Evolutionary conservation across 2,113 vertebrate genomes (phyloP), one percentile per base, ranked within the genome.

Genomic region (Takifugu bimaculatus): DNA sequence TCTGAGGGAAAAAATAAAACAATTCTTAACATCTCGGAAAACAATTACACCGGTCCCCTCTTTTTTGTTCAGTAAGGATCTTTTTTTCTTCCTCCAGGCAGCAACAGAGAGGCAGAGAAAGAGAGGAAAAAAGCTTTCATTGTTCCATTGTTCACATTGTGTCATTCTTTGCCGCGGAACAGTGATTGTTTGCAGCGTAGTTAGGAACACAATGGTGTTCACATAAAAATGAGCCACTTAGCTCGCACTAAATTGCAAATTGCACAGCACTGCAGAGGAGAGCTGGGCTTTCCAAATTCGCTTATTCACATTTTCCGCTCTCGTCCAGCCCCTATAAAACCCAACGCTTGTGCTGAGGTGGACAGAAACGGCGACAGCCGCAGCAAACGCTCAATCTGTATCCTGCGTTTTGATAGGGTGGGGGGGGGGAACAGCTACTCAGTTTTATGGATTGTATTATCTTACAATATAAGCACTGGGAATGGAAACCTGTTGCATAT

Each of bases 191-290:
- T 90, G 87, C 84, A 78, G 82, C 84, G 89, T 81, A 81, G 81
- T 89, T 83, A 88, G 83, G 59, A 87, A 81, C 83, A 89, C 88
- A 90, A 90, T 87, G 80, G 83, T 74, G 83, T 88, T 87, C 84
- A 88, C 86, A 89, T 83, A 89, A 87, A 89, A 88, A 87, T 80
- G 80, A 87, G 86, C 77, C 88, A 90, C 89, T 90, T 90, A 86
- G 78, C 84, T 85, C 83, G 75, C 83, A 86, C 80, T 87, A 90
- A 90, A 90, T 87, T 89, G 63, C 70, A 73, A 73, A 73, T 73
- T 73, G 70, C 70, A 61, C 10, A 86, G 85, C 80, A 60, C 83
- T 81, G 86, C 83, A 72, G 86, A 87, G 84, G 80, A 81, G 73
- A 88, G 82, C 79, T 70, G 68, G 69, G 76, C 80, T 84, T 77